Evolutionary conservation across 2,888 invertebrate species (phyloP), one percentile per base, ranked within the genome.

Genomic region (Muscina levida): DNA sequence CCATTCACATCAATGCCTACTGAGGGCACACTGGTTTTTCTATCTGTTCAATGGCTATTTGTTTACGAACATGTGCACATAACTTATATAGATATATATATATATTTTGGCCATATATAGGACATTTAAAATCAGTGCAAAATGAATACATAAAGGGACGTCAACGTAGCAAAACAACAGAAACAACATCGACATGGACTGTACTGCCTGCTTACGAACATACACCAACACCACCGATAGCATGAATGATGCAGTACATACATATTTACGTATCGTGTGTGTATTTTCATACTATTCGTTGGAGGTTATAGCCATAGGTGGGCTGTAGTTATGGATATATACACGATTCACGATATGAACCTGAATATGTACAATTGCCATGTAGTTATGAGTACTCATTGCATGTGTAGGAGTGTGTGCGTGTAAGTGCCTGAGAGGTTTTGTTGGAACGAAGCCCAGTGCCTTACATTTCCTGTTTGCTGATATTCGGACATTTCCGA

Each of bases 391-490:
- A 31, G 3, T 31, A 31, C 31, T 31, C n/a, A n/a, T n/a, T n/a
- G 8, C 31, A 31, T 5, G 3, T 31, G 31, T 31, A 31, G 4
- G 31, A 1, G 53, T 24, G 1, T 53, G 24, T 24, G 8, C 3
- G 24, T 48, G 48, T 48, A 17, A 74, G 65, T 67, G 46, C 57
- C 59, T 39, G 17, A 39, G 37, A 39, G 59, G 15, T 39, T 48
- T 48, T 46, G 46, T 62, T 75, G 74, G 72, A 59, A 53, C 66
- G 42, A 57, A 75, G 75, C 75, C 74, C 66, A 79, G 74, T 79
- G 79, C 67, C 79, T 75, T 75, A 79, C 44, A 70, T 75, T 65
- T 73, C 31, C 37, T 65, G 46, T 73, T 31, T 19, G 22, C 24
- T 37, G 46, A n/a, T n/a, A n/a, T n/a, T n/a, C n/a, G n/a, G 56